Evolutionary conservation across 2,113 vertebrate species (phyloP), one percentile per base, ranked within the genome.

Genomic region (Coryphaenoides rupestris): DNA sequence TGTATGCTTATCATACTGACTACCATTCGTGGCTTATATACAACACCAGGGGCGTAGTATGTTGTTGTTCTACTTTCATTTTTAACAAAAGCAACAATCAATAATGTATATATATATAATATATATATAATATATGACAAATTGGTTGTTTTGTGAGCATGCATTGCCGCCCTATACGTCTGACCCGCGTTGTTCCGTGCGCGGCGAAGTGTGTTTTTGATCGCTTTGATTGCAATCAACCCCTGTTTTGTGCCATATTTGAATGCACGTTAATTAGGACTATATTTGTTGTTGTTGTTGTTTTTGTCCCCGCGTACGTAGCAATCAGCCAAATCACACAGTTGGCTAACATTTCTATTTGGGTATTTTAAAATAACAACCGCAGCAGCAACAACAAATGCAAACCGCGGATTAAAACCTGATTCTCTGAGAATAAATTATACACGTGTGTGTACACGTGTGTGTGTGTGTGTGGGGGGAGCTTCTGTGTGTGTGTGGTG

Each of bases 341-440:
- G 17, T 21, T 59, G 12, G 15, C 7, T 17, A 54, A n/a, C 14
- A 59, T 63, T 53, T 58, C 5, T 12, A 16, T 40, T 12, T 40
- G 22, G 55, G 53, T 9, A 19, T 19, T 17, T 19, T 13, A 23
- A 23, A 23, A 23, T 3, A 23, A 55, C 3, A 66, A 67, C 89
- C 80, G 5, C 47, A 5, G 47, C 1, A 13, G 2, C 15, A 12
- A 49, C 47, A 16, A 49, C 83, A 85, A 86, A 86, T 86, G 73
- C 84, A 88, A 89, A 91, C 86, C 60, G 4, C 28, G 28, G 87
- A 89, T 78, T 89, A 85, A 90, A 92, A 90, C 87, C 80, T 83
- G 76, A 81, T 82, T 69, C 83, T 87, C 87, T 84, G 81, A 81
- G 88, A 90, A 91, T 91, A 87, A 92, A 92, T 91, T 86, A 89